phyloP scores from a whole-genome alignment of 2,797 vertebrate species.

The Pygocentrus nattereri region DNA sequence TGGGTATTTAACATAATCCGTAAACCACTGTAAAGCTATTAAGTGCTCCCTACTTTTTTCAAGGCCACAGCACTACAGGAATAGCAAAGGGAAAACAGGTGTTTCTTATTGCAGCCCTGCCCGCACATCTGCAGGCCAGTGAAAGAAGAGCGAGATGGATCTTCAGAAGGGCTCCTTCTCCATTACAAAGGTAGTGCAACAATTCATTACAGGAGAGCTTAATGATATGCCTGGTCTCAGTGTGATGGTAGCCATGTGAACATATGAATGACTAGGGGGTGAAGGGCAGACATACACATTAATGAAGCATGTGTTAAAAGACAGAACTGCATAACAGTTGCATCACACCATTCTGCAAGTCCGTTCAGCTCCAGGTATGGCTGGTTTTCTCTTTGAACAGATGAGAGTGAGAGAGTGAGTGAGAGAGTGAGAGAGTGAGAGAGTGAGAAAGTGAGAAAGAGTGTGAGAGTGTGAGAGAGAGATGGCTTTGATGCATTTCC shows the following conservation, averaged over 20 bases:
- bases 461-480: not conserved
- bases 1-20: not conserved
- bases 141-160: not conserved
- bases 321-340: not conserved
- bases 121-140: conserved; percentile 33
- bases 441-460: not conserved
- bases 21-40: not conserved
- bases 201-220: conserved; percentile 23
- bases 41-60: not conserved
- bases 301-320: conserved; percentile 16
- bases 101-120: not conserved
- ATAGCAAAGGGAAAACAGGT: not conserved
- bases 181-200: not conserved
- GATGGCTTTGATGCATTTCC: conserved; percentile 13
- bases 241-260: not conserved
- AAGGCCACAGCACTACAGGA: not conserved
- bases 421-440: not conserved
- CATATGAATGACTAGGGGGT: not conserved
- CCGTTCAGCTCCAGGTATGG: conserved; percentile 1
- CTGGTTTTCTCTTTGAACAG: not conserved
- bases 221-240: conserved; percentile 24
- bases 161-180: conserved; percentile 20
- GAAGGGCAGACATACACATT: not conserved
- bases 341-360: conserved; percentile 4
- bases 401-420: not conserved